Base-by-base conservation (phyloP, 2,797 vertebrate species). In the Sparidentex hasta region DNA sequence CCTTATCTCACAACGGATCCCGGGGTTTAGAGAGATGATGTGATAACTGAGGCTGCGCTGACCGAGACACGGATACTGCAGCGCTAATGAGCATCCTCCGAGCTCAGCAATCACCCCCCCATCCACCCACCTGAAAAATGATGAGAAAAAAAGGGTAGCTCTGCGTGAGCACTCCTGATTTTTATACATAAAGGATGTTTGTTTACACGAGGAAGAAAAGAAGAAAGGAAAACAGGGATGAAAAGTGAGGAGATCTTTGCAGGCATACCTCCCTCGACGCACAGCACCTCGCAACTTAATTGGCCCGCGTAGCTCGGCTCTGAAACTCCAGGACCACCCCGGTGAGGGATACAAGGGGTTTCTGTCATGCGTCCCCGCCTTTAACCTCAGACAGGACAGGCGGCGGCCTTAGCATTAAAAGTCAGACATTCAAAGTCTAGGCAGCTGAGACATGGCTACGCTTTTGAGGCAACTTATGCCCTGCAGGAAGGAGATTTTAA, bases 21-120 rank as follows among this genome's bases (percentile, higher is more conserved):
- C 14, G 6, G 52, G 83, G 43, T 86, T 89, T 82, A 87, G 67
- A 85, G 84, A 87, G 90, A 92, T 84, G 83, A 77, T 89, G 88
- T 76, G 90, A 90, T 89, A 87, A 81, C 76, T n/a, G 82, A 81
- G 76, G 76, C 81, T 64, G 46, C 25, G 70, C 43, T 71, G 67
- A 76, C 75, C 57, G 58, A 78, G 84, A 75, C 84, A 56, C 56
- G 56, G 76, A 80, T 69, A 44, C 81, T 74, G 81, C 83, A 20
- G 81, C 52, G 57, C 76, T 90, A 90, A 90, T 90, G 91, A 92
- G 86, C 68, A 44, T 81, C 78, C 69, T 80, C 71, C 79, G 73
- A 86, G 69, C 82, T 71, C 51, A 23, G 56, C 54, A 59, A 89
- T 90, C 74, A 69, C 63, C 20, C 76, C 46, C 33, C 63, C 20